Evolutionary conservation across 2,888 invertebrate genomes (phyloP).

Genomic region (Urechis unicinctus): DNA sequence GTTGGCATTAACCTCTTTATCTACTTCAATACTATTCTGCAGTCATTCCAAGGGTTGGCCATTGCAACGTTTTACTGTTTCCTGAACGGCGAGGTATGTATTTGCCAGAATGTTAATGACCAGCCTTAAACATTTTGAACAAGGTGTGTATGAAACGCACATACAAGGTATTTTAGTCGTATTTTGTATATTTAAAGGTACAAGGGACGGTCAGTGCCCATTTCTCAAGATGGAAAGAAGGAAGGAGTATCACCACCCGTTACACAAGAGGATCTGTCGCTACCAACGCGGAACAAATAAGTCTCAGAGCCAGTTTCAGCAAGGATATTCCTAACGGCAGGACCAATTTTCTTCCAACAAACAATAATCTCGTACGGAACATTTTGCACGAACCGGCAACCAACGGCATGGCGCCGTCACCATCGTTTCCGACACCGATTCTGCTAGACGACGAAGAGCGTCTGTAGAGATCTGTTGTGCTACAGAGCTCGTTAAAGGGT

Average conservation of each 20-base stretch:
- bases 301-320: background rate
- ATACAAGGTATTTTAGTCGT: too few relatives aligned
- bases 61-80: constrained; percentile 89
- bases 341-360: background rate
- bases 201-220: background rate
- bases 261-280: background rate
- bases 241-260: background rate
- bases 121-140: too few relatives aligned
- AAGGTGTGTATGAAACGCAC: too few relatives aligned
- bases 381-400: background rate
- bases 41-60: constrained; percentile 79
- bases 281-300: background rate
- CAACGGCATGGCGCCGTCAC: background rate
- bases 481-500: too few relatives aligned
- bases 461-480: background rate
- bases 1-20: constrained; percentile 67
- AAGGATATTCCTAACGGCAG: background rate
- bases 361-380: background rate
- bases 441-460: background rate
- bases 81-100: constrained; percentile 75
- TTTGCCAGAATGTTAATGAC: background rate
- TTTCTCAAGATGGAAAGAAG: background rate
- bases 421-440: background rate
- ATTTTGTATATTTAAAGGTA: background rate
- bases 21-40: constrained; percentile 71